Evolutionary conservation across 2,888 invertebrate species (phyloP).

Genomic region (Candidula unifasciata): DNA sequence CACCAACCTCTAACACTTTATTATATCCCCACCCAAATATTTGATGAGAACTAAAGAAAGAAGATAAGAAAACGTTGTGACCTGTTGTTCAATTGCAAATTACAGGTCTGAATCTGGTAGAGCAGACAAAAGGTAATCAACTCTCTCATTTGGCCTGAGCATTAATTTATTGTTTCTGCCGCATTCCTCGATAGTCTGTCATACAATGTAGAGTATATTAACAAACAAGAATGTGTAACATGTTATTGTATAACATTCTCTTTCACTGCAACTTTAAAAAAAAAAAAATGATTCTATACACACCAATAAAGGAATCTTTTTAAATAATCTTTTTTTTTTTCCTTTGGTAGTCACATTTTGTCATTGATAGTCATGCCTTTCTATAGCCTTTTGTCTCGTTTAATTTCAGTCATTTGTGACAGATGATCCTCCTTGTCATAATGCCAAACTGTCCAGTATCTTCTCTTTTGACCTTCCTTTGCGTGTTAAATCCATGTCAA

Average conservation of each 20-base stretch:
- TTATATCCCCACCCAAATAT: background rate
- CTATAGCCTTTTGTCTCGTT: no score
- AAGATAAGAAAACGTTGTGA: background rate
- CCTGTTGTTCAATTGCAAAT: slow-evolving; percentile 20
- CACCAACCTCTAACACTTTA: background rate
- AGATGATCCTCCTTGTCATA: no score
- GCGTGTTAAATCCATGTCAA: no score
- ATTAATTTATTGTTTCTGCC: background rate
- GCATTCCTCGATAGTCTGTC: background rate
- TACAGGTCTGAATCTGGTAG: slow-evolving; percentile 48
- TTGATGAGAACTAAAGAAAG: background rate
- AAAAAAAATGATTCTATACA: no score
- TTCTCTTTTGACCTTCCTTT: no score
- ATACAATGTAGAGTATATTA: background rate
- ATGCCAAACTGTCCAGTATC: no score
- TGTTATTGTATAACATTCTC: background rate
- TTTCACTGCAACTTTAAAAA: background rate
- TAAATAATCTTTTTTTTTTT: no score
- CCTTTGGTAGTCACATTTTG: no score
- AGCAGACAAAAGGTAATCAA: slow-evolving; percentile 54
- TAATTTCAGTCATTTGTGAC: no score
- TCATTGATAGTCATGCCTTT: no score
- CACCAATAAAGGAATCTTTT: no score
- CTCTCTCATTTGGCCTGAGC: background rate
- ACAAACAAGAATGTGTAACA: background rate